Evolutionary conservation across 2,888 invertebrate genomes (phyloP).

Genomic region (Yponomeuta malinellus): DNA sequence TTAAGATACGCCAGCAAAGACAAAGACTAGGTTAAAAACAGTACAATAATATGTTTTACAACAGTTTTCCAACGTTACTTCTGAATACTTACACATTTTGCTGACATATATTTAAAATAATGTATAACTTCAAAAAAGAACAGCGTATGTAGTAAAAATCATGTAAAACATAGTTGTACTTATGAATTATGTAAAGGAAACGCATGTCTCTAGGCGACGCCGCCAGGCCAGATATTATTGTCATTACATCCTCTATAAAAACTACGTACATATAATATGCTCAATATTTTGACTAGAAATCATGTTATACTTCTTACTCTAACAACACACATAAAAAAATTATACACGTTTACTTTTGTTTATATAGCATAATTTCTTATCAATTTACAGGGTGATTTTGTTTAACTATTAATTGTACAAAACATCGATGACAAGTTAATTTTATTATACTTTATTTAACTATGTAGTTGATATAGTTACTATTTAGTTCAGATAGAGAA

Average conservation of each 20-base stretch:
- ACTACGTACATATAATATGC: slow-evolving; percentile 65
- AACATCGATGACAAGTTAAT: slow-evolving; percentile 59
- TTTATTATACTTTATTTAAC: slow-evolving; percentile 20
- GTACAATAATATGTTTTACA: background rate
- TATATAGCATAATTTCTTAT: slow-evolving; percentile 69
- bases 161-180: slow-evolving; percentile 14
- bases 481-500: slow-evolving; percentile 26
- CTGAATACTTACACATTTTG: background rate
- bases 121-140: background rate
- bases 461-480: slow-evolving; percentile 25
- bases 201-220: slow-evolving; percentile 30
- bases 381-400: slow-evolving; percentile 47
- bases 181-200: slow-evolving; percentile 48
- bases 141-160: background rate
- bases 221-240: slow-evolving; percentile 70
- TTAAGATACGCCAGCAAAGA: background rate
- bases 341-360: slow-evolving; percentile 43
- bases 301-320: slow-evolving; percentile 71
- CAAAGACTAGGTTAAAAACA: background rate
- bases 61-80: background rate
- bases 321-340: slow-evolving; percentile 68
- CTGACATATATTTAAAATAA: background rate
- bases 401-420: slow-evolving; percentile 66
- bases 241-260: slow-evolving; percentile 70
- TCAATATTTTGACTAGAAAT: slow-evolving; percentile 77